Evolutionary conservation across 1,140 invertebrate species (phyloP).

Genomic region (Drosophila eugracilis): DNA sequence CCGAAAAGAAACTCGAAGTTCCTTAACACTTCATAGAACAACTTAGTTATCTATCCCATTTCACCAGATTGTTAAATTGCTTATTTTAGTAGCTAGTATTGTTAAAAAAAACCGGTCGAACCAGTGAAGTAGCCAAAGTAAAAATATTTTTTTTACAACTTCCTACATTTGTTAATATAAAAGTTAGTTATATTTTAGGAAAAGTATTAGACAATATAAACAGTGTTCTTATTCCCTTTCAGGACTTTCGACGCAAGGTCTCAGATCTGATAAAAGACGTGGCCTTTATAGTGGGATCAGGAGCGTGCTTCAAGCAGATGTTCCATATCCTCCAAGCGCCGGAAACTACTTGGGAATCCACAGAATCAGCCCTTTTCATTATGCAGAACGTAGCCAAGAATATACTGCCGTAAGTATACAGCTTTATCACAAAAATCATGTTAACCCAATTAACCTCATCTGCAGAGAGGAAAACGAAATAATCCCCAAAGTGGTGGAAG

Average conservation of each 20-base stretch:
- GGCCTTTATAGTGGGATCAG: constrained; percentile 98
- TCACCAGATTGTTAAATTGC: not conserved
- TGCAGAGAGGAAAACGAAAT: constrained; percentile 95
- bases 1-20: too few relatives aligned
- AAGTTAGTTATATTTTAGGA: too few relatives aligned
- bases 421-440: too few relatives aligned
- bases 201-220: too few relatives aligned
- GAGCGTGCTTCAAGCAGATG: constrained; percentile 96
- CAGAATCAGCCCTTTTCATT: constrained; percentile 97
- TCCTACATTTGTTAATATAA: too few relatives aligned
- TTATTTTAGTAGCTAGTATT: too few relatives aligned
- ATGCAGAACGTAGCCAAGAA: constrained; percentile 98
- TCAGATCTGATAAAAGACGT: constrained; percentile 98
- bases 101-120: too few relatives aligned
- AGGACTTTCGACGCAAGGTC: constrained; percentile 95
- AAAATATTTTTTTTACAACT: too few relatives aligned
- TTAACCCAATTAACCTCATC: constrained; percentile 35
- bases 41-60: not conserved
- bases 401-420: constrained; percentile 94
- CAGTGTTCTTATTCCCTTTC: constrained; percentile 73
- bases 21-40: not conserved
- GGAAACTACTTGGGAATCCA: constrained; percentile 93
- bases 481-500: constrained; percentile 96
- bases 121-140: too few relatives aligned
- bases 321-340: constrained; percentile 89